A percentile compares a stretch with the other conserved stretches of the same genome.
phyloP scores from a whole-genome alignment of 2,797 vertebrate genomes.

The Atherinosoma microstoma region DNA sequence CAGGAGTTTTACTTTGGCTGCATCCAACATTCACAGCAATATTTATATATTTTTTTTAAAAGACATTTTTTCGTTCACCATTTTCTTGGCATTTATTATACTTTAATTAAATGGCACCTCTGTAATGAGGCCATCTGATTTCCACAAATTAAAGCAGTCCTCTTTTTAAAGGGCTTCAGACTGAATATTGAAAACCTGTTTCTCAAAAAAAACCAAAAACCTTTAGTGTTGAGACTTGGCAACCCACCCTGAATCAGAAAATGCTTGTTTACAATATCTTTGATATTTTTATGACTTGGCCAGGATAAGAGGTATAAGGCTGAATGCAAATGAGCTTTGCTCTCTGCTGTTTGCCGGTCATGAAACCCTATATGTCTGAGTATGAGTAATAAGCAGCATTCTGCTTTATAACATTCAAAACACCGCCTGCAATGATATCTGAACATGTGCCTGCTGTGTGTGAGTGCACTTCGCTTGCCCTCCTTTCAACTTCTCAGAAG shows the following conservation, averaged over 20 bases:
- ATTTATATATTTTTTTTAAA: constrained; percentile 7
- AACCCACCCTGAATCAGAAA: constrained; percentile 28
- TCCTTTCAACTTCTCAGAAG: constrained; percentile 59
- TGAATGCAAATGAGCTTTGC: constrained; percentile 29
- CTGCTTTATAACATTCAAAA: constrained; percentile 55
- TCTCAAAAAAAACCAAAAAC: constrained; percentile 1
- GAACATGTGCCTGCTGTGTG: constrained; percentile 46
- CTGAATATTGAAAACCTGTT: constrained; percentile 37
- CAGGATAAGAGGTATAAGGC: constrained; percentile 10
- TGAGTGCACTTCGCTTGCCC: constrained; percentile 46
- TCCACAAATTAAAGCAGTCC: constrained; percentile 39
- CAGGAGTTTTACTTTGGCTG: constrained; percentile 16
- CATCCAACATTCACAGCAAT: constrained; percentile 10
- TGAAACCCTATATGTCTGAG: constrained; percentile 1
- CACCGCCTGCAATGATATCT: constrained; percentile 48
- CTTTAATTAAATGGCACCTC: constrained; percentile 33
- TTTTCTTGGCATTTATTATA: constrained; percentile 14
- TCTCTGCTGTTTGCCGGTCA: constrained; percentile 6
- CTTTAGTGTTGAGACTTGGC: constrained; percentile 41
- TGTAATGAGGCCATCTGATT: constrained; percentile 21
- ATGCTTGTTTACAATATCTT: constrained; percentile 43
- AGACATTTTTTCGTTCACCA: constrained; percentile 17
- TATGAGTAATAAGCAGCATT: constrained; percentile 2
- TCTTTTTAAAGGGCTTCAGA: constrained; percentile 25
- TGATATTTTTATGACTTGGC: constrained; percentile 29